phyloP scores from a whole-genome alignment of 2,888 invertebrate genomes.

The Smittia sp. region DNA sequence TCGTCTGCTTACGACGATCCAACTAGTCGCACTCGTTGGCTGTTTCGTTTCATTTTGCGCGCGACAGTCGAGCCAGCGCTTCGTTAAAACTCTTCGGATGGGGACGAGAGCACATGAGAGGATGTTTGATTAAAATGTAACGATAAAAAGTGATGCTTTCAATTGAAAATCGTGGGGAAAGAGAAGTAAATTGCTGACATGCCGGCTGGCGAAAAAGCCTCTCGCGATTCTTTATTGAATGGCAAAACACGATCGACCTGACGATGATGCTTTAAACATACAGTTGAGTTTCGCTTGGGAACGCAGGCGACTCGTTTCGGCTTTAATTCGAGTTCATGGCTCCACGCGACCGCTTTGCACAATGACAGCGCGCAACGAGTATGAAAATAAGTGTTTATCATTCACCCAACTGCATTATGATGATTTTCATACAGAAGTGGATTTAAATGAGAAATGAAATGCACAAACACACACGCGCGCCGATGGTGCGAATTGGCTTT shows the following conservation, averaged over 20 bases:
- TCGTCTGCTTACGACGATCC: no score
- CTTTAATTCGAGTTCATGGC: background rate
- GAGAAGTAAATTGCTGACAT: conserved; percentile 3
- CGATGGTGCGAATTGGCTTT: no score
- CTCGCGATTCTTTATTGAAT: background rate
- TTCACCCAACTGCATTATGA: no score
- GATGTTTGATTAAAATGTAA: conserved; percentile 21
- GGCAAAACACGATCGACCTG: background rate
- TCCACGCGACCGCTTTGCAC: background rate
- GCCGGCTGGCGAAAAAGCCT: background rate
- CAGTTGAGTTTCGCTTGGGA: background rate
- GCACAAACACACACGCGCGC: no score
- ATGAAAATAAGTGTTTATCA: no score
- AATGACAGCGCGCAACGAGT: background rate
- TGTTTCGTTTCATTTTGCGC: no score
- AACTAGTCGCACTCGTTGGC: no score
- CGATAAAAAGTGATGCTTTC: conserved; percentile 14
- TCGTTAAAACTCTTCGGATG: no score
- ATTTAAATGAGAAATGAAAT: no score
- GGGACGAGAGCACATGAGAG: background rate
- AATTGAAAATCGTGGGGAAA: background rate
- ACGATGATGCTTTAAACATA: background rate
- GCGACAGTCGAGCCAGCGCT: no score
- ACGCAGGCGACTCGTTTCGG: background rate
- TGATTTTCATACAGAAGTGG: no score